phyloP scores from a whole-genome alignment of 2,113 vertebrate genomes.

The Zosterops hypoxanthus region DNA sequence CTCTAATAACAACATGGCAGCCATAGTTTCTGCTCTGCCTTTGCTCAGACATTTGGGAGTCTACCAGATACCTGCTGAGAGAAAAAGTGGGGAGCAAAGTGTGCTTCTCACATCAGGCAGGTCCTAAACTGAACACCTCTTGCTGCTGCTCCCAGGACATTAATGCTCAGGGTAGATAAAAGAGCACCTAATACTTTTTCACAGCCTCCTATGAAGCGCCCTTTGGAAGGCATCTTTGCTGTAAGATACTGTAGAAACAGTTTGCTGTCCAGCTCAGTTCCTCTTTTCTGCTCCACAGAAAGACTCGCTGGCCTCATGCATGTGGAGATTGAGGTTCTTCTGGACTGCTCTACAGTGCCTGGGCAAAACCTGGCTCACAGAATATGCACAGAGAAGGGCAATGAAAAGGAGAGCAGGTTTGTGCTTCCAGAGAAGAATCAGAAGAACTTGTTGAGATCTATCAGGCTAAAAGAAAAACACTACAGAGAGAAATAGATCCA shows the following conservation, averaged over 20 bases:
- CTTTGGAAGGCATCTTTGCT: background rate
- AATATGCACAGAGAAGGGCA: background rate
- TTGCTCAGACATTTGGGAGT: background rate
- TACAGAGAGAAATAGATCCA: constrained; percentile 14
- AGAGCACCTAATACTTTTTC: background rate
- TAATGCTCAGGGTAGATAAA: background rate
- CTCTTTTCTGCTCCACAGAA: background rate
- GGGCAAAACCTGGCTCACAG: background rate
- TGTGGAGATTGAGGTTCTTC: background rate
- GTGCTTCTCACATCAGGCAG: background rate
- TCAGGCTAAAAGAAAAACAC: background rate
- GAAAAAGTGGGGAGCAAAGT: background rate
- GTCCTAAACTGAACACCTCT: background rate
- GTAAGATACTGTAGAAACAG: background rate
- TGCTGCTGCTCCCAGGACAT: background rate
- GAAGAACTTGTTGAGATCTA: background rate
- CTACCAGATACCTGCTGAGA: background rate
- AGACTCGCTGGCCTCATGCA: background rate
- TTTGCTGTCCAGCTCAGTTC: background rate
- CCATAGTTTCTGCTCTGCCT: background rate
- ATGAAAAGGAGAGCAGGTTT: background rate
- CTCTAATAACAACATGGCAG: background rate
- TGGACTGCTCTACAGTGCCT: background rate
- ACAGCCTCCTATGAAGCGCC: background rate
- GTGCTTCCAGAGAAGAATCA: background rate